Evolutionary conservation across 2,888 invertebrate species (phyloP).

Genomic region (Rhodophaea formosa): DNA sequence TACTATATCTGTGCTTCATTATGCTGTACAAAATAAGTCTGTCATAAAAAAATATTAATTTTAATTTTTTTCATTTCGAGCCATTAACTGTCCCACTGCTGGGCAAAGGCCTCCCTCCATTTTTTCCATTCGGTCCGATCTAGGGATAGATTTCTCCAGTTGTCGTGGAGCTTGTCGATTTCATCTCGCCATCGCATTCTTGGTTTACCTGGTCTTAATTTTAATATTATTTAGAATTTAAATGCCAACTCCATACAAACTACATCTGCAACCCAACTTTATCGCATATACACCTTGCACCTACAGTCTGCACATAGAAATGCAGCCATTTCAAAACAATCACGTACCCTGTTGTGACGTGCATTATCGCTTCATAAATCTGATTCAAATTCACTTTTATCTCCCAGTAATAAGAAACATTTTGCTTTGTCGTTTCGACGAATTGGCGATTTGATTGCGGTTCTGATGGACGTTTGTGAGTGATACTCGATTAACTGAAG

Average conservation of each 20-base stretch:
- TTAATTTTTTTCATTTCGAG: too few species aligned
- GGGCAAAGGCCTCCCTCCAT: too few species aligned
- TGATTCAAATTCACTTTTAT: constrained; percentile 24
- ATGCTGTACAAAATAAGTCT: too few species aligned
- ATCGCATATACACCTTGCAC: constrained; percentile 4
- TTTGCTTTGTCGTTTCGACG: constrained; percentile 14
- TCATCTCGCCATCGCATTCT: too few species aligned
- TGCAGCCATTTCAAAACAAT: constrained; percentile 63
- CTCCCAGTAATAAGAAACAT: constrained; percentile 10
- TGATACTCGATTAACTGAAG: constrained; percentile 37
- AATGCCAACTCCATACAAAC: constrained; percentile 3
- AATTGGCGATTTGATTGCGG: constrained; percentile 29
- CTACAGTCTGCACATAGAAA: constrained; percentile 38
- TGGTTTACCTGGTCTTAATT: too few species aligned
- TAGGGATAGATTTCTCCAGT: too few species aligned
- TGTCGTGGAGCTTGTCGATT: too few species aligned
- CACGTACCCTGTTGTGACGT: constrained; percentile 60
- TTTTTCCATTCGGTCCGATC: too few species aligned
- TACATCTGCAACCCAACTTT: background rate
- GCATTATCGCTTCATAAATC: constrained; percentile 33
- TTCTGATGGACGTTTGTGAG: constrained; percentile 37
- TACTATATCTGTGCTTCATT: too few species aligned
- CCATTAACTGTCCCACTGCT: too few species aligned
- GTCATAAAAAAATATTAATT: too few species aligned
- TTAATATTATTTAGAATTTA: background rate